These are phyloP conservation scores for Brachionus sp. DNA, from an alignment of 1,140 invertebrate species.

Conservation along the genomic window DNA sequence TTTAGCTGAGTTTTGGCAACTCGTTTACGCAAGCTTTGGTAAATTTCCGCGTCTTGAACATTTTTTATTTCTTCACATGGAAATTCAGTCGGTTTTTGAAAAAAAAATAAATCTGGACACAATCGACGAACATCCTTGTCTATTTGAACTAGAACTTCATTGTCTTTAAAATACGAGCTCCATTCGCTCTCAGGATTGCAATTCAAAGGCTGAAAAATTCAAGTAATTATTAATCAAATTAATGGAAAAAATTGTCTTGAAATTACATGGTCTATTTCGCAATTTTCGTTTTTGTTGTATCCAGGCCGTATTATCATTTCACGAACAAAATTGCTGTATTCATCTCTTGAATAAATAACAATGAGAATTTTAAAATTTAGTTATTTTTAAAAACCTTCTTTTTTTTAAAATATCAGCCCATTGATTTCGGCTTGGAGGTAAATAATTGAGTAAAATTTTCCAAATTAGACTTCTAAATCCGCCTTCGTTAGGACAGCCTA, in stretches of 20 bases:
- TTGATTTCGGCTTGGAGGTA: not conserved
- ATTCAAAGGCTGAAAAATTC: slow-evolving; percentile 74
- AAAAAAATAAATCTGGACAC: slow-evolving; percentile 94
- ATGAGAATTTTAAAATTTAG: not conserved
- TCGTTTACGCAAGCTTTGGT: slow-evolving; percentile 68
- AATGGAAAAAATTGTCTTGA: not conserved
- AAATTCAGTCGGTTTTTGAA: slow-evolving; percentile 84
- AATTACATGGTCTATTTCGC: slow-evolving; percentile 26
- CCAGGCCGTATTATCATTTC: slow-evolving; percentile 43
- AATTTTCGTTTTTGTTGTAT: not conserved
- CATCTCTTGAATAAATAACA: not conserved
- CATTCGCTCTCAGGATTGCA: slow-evolving; percentile 87
- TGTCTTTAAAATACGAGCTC: slow-evolving; percentile 89
- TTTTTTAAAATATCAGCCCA: not conserved
- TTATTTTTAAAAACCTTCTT: not conserved
- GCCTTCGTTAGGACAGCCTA: slow-evolving; percentile 42
- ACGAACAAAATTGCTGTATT: slow-evolving; percentile 33
- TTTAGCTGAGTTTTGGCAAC: slow-evolving; percentile 62
- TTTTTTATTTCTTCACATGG: slow-evolving; percentile 56
- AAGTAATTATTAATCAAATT: not conserved
- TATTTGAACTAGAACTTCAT: slow-evolving; percentile 90
- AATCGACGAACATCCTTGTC: slow-evolving; percentile 80
- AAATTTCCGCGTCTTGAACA: slow-evolving; percentile 28
- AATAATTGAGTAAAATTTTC: slow-evolving; percentile 42
- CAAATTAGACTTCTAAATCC: slow-evolving; percentile 43